phyloP scores from a whole-genome alignment of 2,888 invertebrate species.

The Prosopocoilus inquinatus region DNA sequence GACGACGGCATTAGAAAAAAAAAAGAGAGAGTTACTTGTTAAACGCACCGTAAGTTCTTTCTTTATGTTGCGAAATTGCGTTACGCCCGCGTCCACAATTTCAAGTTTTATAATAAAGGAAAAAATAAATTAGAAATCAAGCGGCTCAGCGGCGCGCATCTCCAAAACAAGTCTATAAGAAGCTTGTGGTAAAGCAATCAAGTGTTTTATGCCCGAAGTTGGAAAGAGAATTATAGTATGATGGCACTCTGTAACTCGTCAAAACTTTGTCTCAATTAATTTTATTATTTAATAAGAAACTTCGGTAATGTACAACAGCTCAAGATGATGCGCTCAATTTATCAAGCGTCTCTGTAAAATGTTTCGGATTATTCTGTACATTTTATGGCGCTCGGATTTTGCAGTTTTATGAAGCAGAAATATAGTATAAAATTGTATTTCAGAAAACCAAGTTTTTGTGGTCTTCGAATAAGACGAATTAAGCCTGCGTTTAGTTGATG shows the following conservation, averaged over 20 bases:
- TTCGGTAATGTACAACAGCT: conserved; percentile 31
- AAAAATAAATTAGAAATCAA: conserved; percentile 1
- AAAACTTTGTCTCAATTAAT: conserved; percentile 37
- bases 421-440: too few species aligned
- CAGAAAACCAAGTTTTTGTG: too few species aligned
- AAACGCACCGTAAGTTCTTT: too few species aligned
- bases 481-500: too few species aligned
- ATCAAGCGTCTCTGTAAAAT: too few species aligned
- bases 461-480: too few species aligned
- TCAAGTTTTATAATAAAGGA: neutral
- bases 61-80: too few species aligned
- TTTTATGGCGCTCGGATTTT: too few species aligned
- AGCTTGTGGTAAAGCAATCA: conserved; percentile 19
- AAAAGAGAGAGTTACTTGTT: too few species aligned
- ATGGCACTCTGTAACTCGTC: conserved; percentile 30
- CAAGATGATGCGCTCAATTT: neutral
- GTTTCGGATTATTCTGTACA: too few species aligned
- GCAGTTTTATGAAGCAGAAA: too few species aligned
- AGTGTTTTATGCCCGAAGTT: conserved; percentile 25
- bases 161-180: conserved; percentile 1
- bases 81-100: neutral
- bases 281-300: conserved; percentile 38
- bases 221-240: conserved; percentile 27
- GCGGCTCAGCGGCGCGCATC: neutral
- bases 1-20: too few species aligned